Conservation (phyloP, 2,797 vertebrate species). For the Myotis vivesi region DNA sequence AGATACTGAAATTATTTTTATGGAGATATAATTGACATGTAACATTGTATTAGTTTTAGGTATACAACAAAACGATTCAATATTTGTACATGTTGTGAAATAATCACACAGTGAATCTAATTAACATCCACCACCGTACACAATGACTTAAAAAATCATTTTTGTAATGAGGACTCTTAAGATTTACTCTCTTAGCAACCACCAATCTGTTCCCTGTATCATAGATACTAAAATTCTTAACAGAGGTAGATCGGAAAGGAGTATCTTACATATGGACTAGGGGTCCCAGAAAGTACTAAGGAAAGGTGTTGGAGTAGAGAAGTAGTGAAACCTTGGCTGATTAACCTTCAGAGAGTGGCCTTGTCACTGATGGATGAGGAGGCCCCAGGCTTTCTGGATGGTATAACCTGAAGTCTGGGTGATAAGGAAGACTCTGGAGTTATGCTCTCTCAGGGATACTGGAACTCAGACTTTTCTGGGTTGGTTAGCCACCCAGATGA, state of each 20-base stretch:
- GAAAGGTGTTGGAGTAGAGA: neutral
- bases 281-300: neutral
- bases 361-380: neutral
- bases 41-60: neutral
- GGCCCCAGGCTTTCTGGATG: neutral
- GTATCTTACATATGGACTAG: neutral
- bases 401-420: neutral
- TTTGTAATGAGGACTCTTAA: neutral
- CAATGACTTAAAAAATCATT: neutral
- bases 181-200: neutral
- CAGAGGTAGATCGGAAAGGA: neutral
- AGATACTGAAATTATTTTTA: neutral
- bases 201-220: neutral
- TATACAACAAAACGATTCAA: neutral
- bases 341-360: neutral
- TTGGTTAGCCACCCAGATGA: neutral
- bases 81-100: neutral
- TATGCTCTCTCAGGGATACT: neutral
- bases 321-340: neutral
- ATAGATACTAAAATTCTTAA: neutral
- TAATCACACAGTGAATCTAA: neutral
- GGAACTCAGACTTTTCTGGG: neutral
- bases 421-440: neutral
- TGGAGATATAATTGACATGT: neutral
- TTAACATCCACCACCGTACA: neutral